These are phyloP conservation scores for Bradypodion pumilum DNA, from an alignment of 2,797 vertebrate genomes.

Conservation along the genomic window DNA sequence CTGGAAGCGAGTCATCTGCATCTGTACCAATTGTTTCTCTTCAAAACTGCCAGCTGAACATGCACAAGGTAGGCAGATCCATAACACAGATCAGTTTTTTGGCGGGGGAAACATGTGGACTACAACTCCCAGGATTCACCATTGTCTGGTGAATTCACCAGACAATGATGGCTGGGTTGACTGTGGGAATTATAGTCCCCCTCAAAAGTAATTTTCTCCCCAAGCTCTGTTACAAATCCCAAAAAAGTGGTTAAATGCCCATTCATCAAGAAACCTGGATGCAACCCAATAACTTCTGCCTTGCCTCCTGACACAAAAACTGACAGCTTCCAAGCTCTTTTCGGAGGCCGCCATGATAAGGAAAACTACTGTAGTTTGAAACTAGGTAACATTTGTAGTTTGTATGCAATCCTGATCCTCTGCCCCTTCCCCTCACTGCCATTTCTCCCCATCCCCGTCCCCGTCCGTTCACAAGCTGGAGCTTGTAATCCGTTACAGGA, in stretches of 20 bases:
- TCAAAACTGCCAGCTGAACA: neutral
- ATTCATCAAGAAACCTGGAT: neutral
- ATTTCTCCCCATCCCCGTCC: neutral
- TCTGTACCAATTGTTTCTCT: neutral
- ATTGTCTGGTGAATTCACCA: too few species aligned
- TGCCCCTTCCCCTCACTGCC: neutral
- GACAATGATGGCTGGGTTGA: neutral
- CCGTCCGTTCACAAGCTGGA: neutral
- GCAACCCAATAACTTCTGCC: neutral
- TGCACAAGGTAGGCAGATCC: neutral
- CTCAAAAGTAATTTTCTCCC: too few species aligned
- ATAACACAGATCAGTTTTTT: neutral
- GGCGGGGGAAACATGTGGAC: too few species aligned
- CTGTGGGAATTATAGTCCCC: neutral
- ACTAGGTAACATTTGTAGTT: neutral
- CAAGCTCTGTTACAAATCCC: neutral
- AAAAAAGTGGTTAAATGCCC: too few species aligned
- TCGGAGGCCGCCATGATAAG: neutral
- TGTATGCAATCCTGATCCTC: neutral
- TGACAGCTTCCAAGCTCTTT: neutral
- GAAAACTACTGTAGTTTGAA: neutral
- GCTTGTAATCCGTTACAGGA: neutral
- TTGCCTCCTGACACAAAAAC: neutral
- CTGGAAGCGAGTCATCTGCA: too few species aligned
- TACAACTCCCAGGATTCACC: neutral